Evolutionary conservation across 2,113 vertebrate species (phyloP), one percentile per base, ranked within the genome.

Genomic region (Aldabrachelys gigantea): DNA sequence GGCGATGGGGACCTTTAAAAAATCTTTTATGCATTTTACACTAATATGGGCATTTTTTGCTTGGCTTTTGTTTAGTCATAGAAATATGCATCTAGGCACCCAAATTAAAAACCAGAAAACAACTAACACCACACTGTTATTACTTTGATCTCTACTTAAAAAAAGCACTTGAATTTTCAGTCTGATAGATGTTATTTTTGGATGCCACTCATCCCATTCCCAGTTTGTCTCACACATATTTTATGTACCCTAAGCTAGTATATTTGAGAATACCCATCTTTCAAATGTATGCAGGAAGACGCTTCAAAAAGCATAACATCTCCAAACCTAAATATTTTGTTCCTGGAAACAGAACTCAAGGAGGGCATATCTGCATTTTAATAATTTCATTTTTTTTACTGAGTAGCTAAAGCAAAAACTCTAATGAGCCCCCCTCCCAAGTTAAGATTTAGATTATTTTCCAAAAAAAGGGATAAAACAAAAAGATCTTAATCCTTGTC

Each of bases 391-490:
- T 38, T 87, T 84, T 88, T 88, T 81, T 24, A 49, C 56, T 29
- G 41, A 94, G 24, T 62, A 56, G 52, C 65, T 72, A 95, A 96
- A 95, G 79, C 65, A 94, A 90, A 93, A 93, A 90, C 89, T 93
- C 86, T 95, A 94, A 96, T 94, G 85, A 96, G 56, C 14, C 56
- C 75, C 52, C 83, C 80, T 93, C 83, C 87, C 31, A 88, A 87
- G 85, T 90, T 96, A 95, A 97, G 90, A 93, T 94, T 95, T 76
- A 94, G 94, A 96, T 96, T 93, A 90, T 97, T 96, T 97, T 96
- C 72, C 69, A 85, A 47, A 29, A 47, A 49, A 91, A 94, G 92
- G 90, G 88, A 94, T 96, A 90, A 96, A 96, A 91, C 38, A 41
- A 80, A 91, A 96, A 86, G 79, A 92, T 92, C 86, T 95, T 96